Evolutionary conservation across 2,113 vertebrate genomes (phyloP), one percentile per base, ranked within the genome.

Genomic region (Ptychochromis oligacanthus): DNA sequence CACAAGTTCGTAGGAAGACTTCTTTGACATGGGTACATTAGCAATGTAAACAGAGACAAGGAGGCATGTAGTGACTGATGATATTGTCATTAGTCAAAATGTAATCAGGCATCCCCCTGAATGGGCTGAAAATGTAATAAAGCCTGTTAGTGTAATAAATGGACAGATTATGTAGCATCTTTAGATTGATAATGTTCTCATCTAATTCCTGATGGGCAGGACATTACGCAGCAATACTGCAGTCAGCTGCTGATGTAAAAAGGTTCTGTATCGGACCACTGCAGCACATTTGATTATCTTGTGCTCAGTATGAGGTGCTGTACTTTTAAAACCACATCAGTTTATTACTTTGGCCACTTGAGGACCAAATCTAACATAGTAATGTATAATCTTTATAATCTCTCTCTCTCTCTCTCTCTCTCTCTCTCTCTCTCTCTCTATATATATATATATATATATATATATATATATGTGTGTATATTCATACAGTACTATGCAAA

Each of bases 131-230:
- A 82, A 88, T 89, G 82, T 52, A 82, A 87, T 88, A 28, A 80
- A 46, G 83, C 60, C 80, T 74, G 56, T 85, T 84, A 86, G 36
- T 7, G 85, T 82, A 80, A 87, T 82, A 87, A 92, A 89, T 75
- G 85, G 24, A 31, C 56, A 18, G 61, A 86, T 89, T 83, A 89
- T 81, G 61, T 15, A 79, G 81, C 82, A 77, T 74, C 84, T 84
- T 82, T 65, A 83, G 83, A 86, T 79, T 75, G 61, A 90, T 89
- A 67, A 76, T 72, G 38, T 52, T 87, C 82, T 78, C 55, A 54
- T 77, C 17, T 46, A 15, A 40, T 79, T 78, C 74, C 79, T 74
- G 57, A 83, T 81, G 83, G 56, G 26, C n/a, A 49, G 46, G 81
- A 62, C 18, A 57, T 76, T 81, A 64, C 22, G 7, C 55, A 62